Conservation (phyloP, 2,797 vertebrate genomes). For the Smutsia temminckii region DNA sequence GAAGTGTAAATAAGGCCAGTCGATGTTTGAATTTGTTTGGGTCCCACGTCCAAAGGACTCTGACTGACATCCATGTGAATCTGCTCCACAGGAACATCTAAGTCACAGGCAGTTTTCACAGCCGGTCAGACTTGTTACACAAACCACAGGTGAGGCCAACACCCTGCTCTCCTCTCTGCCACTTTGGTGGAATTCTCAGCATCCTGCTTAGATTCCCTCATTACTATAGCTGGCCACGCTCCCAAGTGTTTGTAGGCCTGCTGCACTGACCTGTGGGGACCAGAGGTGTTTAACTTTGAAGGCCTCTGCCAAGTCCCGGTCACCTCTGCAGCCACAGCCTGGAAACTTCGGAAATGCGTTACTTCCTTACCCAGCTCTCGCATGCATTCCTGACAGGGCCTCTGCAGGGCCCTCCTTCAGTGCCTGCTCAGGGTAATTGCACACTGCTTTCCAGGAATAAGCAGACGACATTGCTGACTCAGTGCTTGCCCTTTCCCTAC, state of each 20-base stretch:
- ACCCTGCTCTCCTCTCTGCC: fast-evolving
- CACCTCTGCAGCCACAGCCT: neutral
- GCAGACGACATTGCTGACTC: fast-evolving
- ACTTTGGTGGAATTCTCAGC: fast-evolving
- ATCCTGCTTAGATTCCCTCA: fast-evolving
- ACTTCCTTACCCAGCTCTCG: neutral
- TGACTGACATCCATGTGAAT: fast-evolving
- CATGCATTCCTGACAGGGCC: neutral
- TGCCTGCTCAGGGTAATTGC: fast-evolving
- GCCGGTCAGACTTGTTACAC: fast-evolving
- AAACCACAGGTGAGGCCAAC: neutral
- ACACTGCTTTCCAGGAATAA: neutral
- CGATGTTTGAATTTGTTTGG: fast-evolving
- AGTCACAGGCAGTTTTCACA: fast-evolving
- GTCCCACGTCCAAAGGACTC: fast-evolving
- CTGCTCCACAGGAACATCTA: fast-evolving
- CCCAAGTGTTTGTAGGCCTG: neutral
- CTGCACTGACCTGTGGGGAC: neutral
- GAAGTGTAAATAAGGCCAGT: too few relatives aligned
- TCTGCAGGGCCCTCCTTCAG: neutral
- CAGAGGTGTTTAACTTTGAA: neutral
- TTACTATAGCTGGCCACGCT: fast-evolving
- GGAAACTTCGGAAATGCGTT: fast-evolving
- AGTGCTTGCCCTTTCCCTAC: fast-evolving
- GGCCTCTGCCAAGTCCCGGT: neutral